Evolutionary conservation across 2,797 vertebrate genomes (phyloP), one percentile per base, ranked within the genome.

Genomic region (Pachyuromys duprasi): DNA sequence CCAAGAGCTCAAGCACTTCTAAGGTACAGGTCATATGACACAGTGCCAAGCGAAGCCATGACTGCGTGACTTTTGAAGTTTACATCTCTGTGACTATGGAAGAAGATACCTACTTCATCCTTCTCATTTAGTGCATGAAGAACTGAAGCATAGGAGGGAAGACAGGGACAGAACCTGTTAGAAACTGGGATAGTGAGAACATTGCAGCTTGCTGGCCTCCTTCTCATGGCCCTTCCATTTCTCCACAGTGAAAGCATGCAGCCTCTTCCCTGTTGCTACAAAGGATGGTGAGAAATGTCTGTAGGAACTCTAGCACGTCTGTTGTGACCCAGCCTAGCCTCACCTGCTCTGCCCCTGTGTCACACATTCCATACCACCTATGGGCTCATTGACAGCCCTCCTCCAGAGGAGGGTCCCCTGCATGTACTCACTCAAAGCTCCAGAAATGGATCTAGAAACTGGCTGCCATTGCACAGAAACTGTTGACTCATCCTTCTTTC

Each of bases 401-500:
- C 14, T 33, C 84, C 67, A 2, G 0, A 63, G 6, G 45, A n/a
- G 39, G 45, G 14, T 36, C 82, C 55, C 69, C 45, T 8, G n/a
- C 45, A 2, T 22, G 42, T 8, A 26, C 18, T 62, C 49, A 8
- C 65, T 74, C 39, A 3, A 33, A 24, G 0, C 78, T 79, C 84
- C 7, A 62, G 96, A 89, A 42, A 60, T 53, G n/a, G 20, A 33
- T 62, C 92, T 95, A 75, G 87, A 93, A 96, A 91, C 86, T 87
- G 87, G 89, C 83, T 81, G 80, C 91, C 15, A 2, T 57, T 69
- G 93, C 49, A 11, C 14, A 86, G 62, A 93, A 24, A 70, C 76
- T 24, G 20, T 20, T 13, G 36, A 63, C 89, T 93, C 86, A 75
- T 39, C 81, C 84, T 72, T 39, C 65, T 80, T 45, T 49, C 45